Conservation (phyloP, 1,140 invertebrate species). For the Lineus longissimus region DNA sequence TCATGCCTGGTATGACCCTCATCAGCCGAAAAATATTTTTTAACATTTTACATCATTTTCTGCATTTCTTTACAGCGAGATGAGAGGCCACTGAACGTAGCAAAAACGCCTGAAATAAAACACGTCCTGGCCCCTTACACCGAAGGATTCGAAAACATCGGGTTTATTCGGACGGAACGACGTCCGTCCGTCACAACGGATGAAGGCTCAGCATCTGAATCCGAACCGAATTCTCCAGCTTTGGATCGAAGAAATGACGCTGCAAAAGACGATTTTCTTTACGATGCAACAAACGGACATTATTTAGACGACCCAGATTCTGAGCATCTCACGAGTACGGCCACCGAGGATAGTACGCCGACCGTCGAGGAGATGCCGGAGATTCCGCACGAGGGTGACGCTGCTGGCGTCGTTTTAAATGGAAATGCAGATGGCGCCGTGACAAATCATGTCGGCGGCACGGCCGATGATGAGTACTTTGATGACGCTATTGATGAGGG, state of each 20-base stretch:
- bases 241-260: too few relatives aligned
- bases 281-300: too few relatives aligned
- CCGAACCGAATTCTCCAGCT: neutral
- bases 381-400: neutral
- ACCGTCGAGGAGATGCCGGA: neutral
- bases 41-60: neutral
- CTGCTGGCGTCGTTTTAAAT: neutral
- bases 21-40: neutral
- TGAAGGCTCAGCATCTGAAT: neutral
- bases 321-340: neutral
- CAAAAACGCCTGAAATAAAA: neutral
- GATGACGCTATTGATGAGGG: too few relatives aligned
- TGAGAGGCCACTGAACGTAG: neutral
- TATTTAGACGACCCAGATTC: neutral
- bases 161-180: neutral
- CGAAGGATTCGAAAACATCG: neutral
- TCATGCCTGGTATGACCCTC: neutral
- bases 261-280: neutral
- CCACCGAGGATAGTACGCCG: neutral
- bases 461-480: neutral
- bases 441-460: neutral
- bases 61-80: neutral
- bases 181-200: constrained; percentile 1
- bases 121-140: neutral
- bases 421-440: too few relatives aligned